Percentiles rank a stretch among this genome's conserved stretches.
phyloP scores from a whole-genome alignment of 2,797 vertebrate genomes.

The Ctenopoma multispine region DNA sequence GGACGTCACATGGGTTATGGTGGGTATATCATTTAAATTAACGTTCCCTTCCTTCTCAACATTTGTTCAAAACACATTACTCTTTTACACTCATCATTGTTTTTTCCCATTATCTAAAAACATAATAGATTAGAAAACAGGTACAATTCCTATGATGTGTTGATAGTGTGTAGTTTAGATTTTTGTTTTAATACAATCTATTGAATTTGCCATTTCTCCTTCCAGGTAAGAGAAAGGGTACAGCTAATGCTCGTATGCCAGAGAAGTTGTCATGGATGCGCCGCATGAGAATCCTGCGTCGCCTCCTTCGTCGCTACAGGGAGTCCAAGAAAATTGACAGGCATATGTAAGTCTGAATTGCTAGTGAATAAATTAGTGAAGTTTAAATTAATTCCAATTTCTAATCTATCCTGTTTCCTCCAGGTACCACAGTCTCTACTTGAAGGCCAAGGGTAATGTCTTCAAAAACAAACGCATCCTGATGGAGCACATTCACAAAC shows the following conservation, averaged over 20 bases:
- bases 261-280: constrained; percentile 97
- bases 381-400: not conserved
- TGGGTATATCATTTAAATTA: constrained; percentile 66
- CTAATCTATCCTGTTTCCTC: not conserved
- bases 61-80: not conserved
- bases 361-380: not conserved
- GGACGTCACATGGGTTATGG: constrained; percentile 96
- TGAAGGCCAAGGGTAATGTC: constrained; percentile 96
- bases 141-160: not conserved
- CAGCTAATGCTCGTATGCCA: constrained; percentile 96
- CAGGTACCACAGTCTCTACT: constrained; percentile 97
- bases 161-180: not conserved
- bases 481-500: constrained; percentile 98
- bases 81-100: no score
- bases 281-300: constrained; percentile 94
- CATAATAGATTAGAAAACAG: not conserved
- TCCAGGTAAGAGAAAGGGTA: constrained; percentile 96
- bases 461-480: constrained; percentile 98
- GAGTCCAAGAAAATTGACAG: constrained; percentile 98
- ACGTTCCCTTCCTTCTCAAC: not conserved
- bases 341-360: constrained; percentile 89
- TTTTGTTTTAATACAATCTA: not conserved
- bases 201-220: not conserved
- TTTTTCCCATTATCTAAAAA: no score
- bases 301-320: constrained; percentile 93